Evolutionary conservation across 2,797 vertebrate species (phyloP).

Genomic region (Sternotherus odoratus): DNA sequence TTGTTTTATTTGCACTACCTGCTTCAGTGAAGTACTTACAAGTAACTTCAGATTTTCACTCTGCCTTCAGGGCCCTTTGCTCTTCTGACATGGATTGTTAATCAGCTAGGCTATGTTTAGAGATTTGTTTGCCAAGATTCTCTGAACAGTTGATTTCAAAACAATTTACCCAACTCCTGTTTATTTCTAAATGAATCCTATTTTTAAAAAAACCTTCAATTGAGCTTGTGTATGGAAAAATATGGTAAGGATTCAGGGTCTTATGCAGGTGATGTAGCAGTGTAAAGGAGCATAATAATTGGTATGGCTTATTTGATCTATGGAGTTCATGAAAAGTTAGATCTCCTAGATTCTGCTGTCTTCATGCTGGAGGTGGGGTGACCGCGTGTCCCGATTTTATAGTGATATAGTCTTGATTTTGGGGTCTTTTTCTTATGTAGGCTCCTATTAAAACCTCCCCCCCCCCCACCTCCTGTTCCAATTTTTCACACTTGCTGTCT

Average conservation of each 20-base stretch:
- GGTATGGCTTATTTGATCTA: neutral
- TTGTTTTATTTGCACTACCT: neutral
- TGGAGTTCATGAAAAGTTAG: neutral
- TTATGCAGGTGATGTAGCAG: neutral
- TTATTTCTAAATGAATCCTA: constrained; percentile 8
- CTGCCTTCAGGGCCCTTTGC: neutral
- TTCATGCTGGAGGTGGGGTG: neutral
- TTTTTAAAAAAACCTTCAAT: neutral
- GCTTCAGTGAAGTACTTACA: neutral
- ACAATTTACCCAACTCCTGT: neutral
- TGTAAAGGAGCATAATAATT: neutral
- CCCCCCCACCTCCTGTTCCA: no score
- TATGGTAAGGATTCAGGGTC: neutral
- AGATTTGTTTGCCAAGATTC: neutral
- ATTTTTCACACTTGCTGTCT: no score
- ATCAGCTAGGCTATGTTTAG: neutral
- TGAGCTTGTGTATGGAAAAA: neutral
- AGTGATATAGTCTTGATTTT: no score
- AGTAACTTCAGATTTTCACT: neutral
- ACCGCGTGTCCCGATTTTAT: no score
- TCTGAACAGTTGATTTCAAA: neutral
- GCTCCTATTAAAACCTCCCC: no score
- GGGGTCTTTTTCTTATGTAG: no score
- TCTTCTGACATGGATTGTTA: no score
- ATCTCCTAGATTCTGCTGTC: neutral